These are phyloP conservation scores for Chalcosyrphus nemorum DNA, from an alignment of 2,888 invertebrate genomes.

Conservation along the genomic window DNA sequence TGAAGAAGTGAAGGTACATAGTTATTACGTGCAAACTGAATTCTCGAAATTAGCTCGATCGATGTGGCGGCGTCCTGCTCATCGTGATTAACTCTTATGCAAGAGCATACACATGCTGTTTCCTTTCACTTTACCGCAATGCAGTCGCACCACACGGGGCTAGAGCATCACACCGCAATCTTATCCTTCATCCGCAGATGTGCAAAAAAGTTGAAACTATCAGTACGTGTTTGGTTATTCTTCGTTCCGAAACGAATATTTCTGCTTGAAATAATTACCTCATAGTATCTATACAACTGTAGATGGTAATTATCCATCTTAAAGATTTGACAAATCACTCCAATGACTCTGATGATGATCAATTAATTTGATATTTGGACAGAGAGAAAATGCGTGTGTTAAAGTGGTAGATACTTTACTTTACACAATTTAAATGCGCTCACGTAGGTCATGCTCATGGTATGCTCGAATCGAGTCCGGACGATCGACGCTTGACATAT, in stretches of 20 bases:
- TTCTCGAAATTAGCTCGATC: slow-evolving; percentile 58
- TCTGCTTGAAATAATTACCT: neutral
- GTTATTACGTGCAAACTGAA: slow-evolving; percentile 41
- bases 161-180: neutral
- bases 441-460: slow-evolving; percentile 61
- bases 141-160: neutral
- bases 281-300: neutral
- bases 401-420: neutral
- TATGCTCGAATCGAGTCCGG: slow-evolving; percentile 11
- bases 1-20: neutral
- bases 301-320: neutral
- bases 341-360: neutral
- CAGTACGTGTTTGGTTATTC: neutral
- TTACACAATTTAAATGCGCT: slow-evolving; percentile 2
- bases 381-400: neutral
- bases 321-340: neutral
- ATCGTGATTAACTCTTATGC: slow-evolving; percentile 67
- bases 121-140: slow-evolving; percentile 50
- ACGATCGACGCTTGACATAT: slow-evolving; percentile 43
- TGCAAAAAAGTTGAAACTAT: neutral
- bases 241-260: slow-evolving; percentile 6
- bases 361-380: neutral
- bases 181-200: slow-evolving; percentile 24
- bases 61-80: slow-evolving; percentile 40
- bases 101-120: slow-evolving; percentile 23